phyloP scores from a whole-genome alignment of 2,888 invertebrate species.

The Protonemura montana region DNA sequence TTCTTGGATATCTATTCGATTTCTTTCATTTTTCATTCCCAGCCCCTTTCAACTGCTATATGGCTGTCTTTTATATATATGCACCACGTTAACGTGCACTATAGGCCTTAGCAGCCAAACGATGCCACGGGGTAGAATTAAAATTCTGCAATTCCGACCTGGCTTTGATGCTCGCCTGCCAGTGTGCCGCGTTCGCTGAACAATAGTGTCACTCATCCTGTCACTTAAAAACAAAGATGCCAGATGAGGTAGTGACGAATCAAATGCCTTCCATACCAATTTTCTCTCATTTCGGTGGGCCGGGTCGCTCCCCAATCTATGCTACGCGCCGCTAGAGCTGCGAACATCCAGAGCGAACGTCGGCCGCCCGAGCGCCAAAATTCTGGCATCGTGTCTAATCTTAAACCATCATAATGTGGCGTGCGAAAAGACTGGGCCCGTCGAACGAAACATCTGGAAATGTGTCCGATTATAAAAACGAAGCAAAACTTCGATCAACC shows the following conservation, averaged over 20 bases:
- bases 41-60: background rate
- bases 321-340: background rate
- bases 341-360: background rate
- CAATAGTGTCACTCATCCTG: slow-evolving; percentile 59
- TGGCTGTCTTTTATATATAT: slow-evolving; percentile 25
- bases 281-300: background rate
- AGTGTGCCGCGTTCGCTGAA: slow-evolving; percentile 51
- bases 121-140: slow-evolving; percentile 55
- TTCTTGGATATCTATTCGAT: slow-evolving; percentile 8
- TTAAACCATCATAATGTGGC: background rate
- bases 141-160: slow-evolving; percentile 56
- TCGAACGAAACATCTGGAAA: background rate
- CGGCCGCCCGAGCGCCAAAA: too few species aligned
- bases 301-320: background rate
- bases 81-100: background rate
- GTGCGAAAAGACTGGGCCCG: background rate
- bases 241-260: slow-evolving; percentile 56
- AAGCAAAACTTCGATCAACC: background rate
- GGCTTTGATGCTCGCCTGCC: slow-evolving; percentile 35
- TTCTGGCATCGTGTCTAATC: background rate
- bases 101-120: background rate
- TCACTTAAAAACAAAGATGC: slow-evolving; percentile 58
- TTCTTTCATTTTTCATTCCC: slow-evolving; percentile 37
- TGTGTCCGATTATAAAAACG: slow-evolving; percentile 12
- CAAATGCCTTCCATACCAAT: slow-evolving; percentile 52